Evolutionary conservation across 2,888 invertebrate species (phyloP), one percentile per base, ranked within the genome.

Genomic region (Gymnoscelis rufifasciata): DNA sequence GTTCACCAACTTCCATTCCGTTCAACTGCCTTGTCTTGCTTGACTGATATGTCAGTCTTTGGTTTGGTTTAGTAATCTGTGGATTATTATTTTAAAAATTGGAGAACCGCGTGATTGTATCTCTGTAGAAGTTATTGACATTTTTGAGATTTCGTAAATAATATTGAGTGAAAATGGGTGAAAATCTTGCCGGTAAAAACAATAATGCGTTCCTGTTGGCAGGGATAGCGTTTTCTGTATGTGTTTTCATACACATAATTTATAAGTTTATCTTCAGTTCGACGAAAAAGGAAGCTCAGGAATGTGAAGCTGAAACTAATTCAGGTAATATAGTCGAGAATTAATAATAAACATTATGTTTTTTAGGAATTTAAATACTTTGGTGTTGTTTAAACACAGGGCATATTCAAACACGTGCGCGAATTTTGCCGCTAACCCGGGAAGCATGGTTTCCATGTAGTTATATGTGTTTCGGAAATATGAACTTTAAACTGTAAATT

Each of bases 81-180:
- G 70, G 66, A 63, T 57, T 56, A 57, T 59, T 57, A 60, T 60
- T 19, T 61, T 66, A 64, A 66, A 59, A 62, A 65, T 62, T 57
- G 60, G 71, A 68, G 72, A 63, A 75, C 74, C 79, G 84, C 79
- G 86, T 82, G 81, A 82, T 74, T 19, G 19, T 59, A 62, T 60
- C 64, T 24, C 57, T 60, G 66, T 66, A 60, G 63, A 13, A 31
- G 26, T 64, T 57, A 59, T 59, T 55, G 53, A 50, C 29, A 54
- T 51, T 49, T 52, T 56, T 40, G 57, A 47, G 47, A 57, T 67
- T 65, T 68, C 60, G 64, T 68, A 57, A 60, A 68, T 56, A 76
- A 58, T 79, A 68, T 64, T 84, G 61, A 74, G 81, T 86, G 82
- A 86, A 83, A 83, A 84, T 84, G 82, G 78, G 74, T 64, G 80